Evolutionary conservation across 2,888 invertebrate species (phyloP).

Genomic region (Lacanobia oleracea): DNA sequence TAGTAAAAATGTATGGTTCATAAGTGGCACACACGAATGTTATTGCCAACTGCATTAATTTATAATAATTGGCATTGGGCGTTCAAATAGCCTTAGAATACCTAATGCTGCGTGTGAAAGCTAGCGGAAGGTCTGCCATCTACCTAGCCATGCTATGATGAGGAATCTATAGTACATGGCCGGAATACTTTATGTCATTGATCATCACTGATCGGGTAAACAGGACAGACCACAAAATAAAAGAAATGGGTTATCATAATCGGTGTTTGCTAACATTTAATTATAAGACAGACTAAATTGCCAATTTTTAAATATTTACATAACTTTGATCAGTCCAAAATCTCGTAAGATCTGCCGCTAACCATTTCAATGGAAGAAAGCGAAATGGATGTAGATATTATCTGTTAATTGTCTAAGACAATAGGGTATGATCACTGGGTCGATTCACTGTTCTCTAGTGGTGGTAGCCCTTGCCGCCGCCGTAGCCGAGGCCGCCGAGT

Average conservation of each 20-base stretch:
- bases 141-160: not conserved
- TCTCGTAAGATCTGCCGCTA: conserved; percentile 82
- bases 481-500: conserved; percentile 36
- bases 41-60: conserved; percentile 9
- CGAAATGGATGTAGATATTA: conserved; percentile 85
- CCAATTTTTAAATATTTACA: conserved; percentile 75
- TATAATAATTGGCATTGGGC: not conserved
- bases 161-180: not conserved
- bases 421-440: conserved; percentile 68
- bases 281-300: conserved; percentile 73
- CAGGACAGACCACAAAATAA: conserved; percentile 26
- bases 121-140: not conserved
- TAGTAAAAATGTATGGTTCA: not conserved
- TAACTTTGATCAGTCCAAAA: conserved; percentile 76
- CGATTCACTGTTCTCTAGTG: conserved; percentile 58
- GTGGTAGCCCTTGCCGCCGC: conserved; percentile 46
- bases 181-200: not conserved
- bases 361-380: conserved; percentile 81
- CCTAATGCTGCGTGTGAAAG: conserved; percentile 27
- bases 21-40: not conserved
- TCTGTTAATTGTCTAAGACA: conserved; percentile 72
- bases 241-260: conserved; percentile 13
- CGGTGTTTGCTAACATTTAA: conserved; percentile 73
- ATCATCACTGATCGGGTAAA: not conserved
- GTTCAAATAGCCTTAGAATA: conserved; percentile 15